Conservation (phyloP, 2,797 vertebrate species). For the Phrynocephalus vlangalii region DNA sequence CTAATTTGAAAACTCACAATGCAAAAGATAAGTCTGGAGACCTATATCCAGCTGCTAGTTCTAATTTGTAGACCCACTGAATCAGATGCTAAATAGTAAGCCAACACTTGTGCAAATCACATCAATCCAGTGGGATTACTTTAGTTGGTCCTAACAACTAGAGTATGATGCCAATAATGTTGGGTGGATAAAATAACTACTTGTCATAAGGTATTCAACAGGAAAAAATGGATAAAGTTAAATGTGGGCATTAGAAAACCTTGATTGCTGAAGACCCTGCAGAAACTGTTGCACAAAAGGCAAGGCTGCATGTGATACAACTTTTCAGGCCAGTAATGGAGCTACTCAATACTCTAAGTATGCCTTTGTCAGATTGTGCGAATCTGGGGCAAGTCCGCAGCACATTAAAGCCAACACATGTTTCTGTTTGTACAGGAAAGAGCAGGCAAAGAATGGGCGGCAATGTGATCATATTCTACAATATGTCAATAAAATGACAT, state of each 20-base stretch:
- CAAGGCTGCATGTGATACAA: neutral
- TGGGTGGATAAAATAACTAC: neutral
- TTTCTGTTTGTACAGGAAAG: slow-evolving; percentile 2
- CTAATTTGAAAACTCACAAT: neutral
- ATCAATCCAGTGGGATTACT: no score
- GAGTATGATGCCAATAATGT: neutral
- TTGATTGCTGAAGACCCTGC: neutral
- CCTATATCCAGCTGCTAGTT: no score
- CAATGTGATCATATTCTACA: slow-evolving; percentile 7
- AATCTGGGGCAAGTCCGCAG: neutral
- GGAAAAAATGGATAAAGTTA: neutral
- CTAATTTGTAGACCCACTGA: no score
- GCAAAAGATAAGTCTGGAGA: neutral
- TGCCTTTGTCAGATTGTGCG: slow-evolving; percentile 6
- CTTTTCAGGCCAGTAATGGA: slow-evolving; percentile 14
- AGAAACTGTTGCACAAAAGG: neutral
- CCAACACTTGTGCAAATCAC: no score
- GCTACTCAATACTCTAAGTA: neutral
- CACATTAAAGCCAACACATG: neutral
- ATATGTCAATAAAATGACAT: slow-evolving; percentile 4
- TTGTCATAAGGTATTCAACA: neutral
- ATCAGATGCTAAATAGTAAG: no score
- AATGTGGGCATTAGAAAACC: neutral
- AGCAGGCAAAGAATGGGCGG: neutral
- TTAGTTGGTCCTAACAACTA: no score